Evolutionary conservation across 2,888 invertebrate genomes (phyloP), one percentile per base, ranked within the genome.

Genomic region (Apodemia mormo): DNA sequence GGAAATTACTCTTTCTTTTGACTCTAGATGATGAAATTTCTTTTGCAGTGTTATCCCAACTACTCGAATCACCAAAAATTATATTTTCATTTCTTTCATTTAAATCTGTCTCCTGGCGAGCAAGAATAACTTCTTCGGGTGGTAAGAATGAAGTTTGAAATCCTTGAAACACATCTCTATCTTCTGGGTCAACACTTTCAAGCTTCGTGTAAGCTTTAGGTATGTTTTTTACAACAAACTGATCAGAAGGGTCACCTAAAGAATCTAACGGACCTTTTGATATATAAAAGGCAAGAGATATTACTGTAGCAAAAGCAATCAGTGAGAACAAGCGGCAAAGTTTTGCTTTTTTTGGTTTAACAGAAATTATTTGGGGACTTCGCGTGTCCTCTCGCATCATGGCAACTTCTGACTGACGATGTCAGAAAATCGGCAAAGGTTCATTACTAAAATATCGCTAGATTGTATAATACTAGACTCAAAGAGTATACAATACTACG

Each of bases 81-180:
- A 88, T 87, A 22, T 79, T 85, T 71, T 85, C 82, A 65, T 81
- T 81, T 30, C 79, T 68, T 37, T 84, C 85, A 45, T 81, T 82
- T 7, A 75, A 69, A 45, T 79, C 77, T 0, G 76, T 75, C 68
- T 82, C 70, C 22, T 75, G 80, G 22, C 80, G 81, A 52, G 94
- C 92, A 52, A 94, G 82, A 61, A 91, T 84, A 61, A 94, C 85
- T 65, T 93, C 92, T 69, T 94, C 94, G 0, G 88, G 85, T 0
- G 96, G 95, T 61, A 95, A 82, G 77, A 95, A 96, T 22, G 95
- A 95, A 0, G 95, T 96, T 66, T 94, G 93, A 68, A 94, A 94
- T 74, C 95, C 95, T 75, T 94, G 91, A 79, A 95, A 93, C 0
- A 95, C 87, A 66, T 95, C 94, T 68, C 94, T 87, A 71, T 95